Conservation (phyloP, 2,888 invertebrate genomes). For the Andrena trimmerana region DNA sequence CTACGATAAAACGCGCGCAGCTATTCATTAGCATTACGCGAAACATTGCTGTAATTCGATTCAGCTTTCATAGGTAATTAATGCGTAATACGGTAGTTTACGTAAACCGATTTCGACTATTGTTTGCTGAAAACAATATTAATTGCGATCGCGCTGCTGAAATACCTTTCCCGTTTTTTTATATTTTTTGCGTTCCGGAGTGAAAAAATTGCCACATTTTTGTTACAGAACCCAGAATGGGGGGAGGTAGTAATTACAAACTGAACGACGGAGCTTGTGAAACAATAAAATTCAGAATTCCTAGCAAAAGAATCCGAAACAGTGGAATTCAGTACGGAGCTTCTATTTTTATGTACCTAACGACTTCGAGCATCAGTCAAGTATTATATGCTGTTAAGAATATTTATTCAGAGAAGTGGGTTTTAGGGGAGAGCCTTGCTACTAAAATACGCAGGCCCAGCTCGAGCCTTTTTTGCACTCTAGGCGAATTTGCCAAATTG, state of each 20-base stretch:
- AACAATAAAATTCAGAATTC: background rate
- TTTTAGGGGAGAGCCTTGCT: no score
- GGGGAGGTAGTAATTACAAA: background rate
- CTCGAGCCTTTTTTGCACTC: no score
- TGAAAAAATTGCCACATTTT: background rate
- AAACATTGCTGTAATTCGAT: slow-evolving; percentile 20
- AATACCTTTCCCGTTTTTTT: background rate
- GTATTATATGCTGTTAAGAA: no score
- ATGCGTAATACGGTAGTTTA: slow-evolving; percentile 11
- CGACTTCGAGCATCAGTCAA: no score
- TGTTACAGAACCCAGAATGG: background rate
- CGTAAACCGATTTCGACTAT: slow-evolving; percentile 4
- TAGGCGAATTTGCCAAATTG: no score
- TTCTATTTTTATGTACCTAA: no score
- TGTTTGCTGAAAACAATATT: background rate
- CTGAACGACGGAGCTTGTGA: background rate
- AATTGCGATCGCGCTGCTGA: background rate
- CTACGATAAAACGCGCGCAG: background rate
- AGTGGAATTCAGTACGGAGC: no score
- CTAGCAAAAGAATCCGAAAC: background rate
- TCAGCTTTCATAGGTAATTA: slow-evolving; percentile 7
- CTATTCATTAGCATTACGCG: background rate
- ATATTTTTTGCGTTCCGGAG: background rate
- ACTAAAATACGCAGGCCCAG: no score
- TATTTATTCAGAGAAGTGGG: no score